These are phyloP conservation scores for Spisula solida DNA, from an alignment of 2,888 invertebrate genomes.

Conservation along the genomic window DNA sequence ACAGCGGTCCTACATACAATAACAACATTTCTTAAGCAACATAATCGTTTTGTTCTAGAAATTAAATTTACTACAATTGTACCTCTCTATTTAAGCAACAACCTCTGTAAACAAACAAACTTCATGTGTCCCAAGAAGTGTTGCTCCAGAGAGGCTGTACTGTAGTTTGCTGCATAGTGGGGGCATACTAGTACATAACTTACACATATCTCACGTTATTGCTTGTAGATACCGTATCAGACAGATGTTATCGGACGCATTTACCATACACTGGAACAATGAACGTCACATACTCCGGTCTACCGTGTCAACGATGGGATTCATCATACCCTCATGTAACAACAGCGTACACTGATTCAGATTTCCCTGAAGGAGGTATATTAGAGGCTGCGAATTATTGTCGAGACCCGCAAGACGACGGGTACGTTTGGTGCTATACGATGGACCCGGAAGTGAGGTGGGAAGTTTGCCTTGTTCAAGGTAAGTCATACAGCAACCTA, in stretches of 20 bases:
- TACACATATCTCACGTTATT: too few relatives aligned
- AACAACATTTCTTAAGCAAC: too few relatives aligned
- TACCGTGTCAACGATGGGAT: slow-evolving; percentile 12
- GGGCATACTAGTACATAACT: too few relatives aligned
- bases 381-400: background rate
- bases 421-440: background rate
- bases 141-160: too few relatives aligned
- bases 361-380: background rate
- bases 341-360: background rate
- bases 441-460: background rate
- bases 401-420: background rate
- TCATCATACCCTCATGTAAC: background rate
- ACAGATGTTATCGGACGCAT: background rate
- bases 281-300: slow-evolving; percentile 8
- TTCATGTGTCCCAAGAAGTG: too few relatives aligned
- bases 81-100: too few relatives aligned
- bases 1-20: too few relatives aligned
- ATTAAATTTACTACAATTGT: too few relatives aligned
- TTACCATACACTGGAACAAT: background rate
- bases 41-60: too few relatives aligned
- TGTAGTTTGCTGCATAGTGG: too few relatives aligned
- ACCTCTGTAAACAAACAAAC: too few relatives aligned
- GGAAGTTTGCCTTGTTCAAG: background rate
- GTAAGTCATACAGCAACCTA: background rate
- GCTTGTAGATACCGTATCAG: background rate